Evolutionary conservation across 2,797 vertebrate genomes (phyloP), one percentile per base, ranked within the genome.

Genomic region (Natrix natrix): DNA sequence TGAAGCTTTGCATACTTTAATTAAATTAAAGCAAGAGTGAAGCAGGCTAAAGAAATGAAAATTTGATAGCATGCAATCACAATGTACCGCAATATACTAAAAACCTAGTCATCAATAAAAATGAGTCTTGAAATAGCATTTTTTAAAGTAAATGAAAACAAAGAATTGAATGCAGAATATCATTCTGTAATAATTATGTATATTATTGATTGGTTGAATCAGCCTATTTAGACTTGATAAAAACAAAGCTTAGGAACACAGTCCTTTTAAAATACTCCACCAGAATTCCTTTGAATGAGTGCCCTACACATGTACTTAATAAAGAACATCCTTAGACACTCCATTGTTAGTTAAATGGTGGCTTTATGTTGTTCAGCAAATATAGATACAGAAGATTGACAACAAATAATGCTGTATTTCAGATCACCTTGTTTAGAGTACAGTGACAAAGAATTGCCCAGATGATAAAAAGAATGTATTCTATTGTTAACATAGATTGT

Each of bases 401-500:
- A 57, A 98, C 91, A 93, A 99, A 97, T 96, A 99, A 99, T 52
- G 98, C 98, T 16, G 98, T 97, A 91, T 99, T 99, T 99, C 99
- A 99, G 92, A 99, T 98, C 98, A 99, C 97, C 90, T 99, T 98
- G 93, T 99, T 99, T 97, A 99, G 98, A 96, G 98, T 98, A 96
- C 99, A 99, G 57, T 99, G 97, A 96, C 99, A 99, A 95, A 99
- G 97, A 0, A 98, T 97, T 55, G 99, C 98, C 99, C 99, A 99
- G 26, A 97, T 93, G 43, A 99, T 98, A 95, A 99, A 98, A 89
- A 99, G 4, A 66, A 66, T 66, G 61, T n/a, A 66, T 66, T 66
- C 26, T 13, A 28, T 66, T n/a, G 28, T n/a, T 66, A n/a, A n/a
- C 61, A 66, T 66, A 13, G 28, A n/a, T 66, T 66, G 28, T 66